These are phyloP conservation scores for Ictidomys tridecemlineatus DNA, from an alignment of 2,113 vertebrate species.

Conservation along the genomic window DNA sequence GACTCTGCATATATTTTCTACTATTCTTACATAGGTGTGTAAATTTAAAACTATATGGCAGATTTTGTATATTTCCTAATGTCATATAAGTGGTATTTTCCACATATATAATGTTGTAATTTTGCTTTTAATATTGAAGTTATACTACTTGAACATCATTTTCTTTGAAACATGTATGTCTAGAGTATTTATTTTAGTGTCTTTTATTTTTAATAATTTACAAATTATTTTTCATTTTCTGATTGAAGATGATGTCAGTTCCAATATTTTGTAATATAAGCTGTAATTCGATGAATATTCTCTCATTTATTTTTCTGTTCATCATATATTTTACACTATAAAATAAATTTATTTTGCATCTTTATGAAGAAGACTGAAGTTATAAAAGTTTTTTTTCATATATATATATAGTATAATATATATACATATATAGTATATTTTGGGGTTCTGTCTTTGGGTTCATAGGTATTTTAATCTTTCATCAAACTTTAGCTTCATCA, in stretches of 20 bases:
- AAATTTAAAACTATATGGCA: background rate
- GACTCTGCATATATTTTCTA: background rate
- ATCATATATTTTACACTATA: background rate
- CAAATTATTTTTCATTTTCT: background rate
- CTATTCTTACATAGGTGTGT: background rate
- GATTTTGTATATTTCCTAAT: background rate
- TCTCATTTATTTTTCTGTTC: background rate
- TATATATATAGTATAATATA: too few species aligned
- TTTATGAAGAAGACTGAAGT: background rate
- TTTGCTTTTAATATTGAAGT: background rate
- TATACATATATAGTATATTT: background rate
- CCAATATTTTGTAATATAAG: background rate
- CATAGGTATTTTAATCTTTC: background rate
- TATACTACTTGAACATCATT: background rate
- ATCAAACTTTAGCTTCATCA: background rate
- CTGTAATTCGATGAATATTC: background rate
- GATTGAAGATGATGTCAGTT: background rate
- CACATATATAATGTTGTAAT: background rate
- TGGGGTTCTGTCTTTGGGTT: background rate
- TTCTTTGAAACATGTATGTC: background rate
- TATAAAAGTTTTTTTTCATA: background rate
- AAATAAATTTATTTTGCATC: background rate
- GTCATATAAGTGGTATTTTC: background rate
- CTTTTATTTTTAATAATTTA: background rate
- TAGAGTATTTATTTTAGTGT: background rate